phyloP scores from a whole-genome alignment of 2,113 vertebrate species.

The Sinocyclocheilus anophthalmus region DNA sequence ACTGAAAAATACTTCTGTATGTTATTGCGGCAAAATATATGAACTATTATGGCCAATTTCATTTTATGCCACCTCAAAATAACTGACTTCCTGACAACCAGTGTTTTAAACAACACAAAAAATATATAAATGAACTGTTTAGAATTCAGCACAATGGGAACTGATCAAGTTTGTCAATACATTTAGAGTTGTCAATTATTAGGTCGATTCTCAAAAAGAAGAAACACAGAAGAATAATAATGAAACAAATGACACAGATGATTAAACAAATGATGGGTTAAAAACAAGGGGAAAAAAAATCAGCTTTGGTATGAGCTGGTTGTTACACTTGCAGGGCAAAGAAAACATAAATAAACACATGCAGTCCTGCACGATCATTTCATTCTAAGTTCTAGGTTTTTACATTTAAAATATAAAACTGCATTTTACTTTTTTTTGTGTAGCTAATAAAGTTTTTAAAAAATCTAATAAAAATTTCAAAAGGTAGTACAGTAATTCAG shows the following conservation, averaged over 20 bases:
- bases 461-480: not conserved
- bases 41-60: not conserved
- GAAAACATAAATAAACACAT: not conserved
- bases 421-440: not conserved
- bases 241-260: constrained; percentile 36
- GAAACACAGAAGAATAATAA: not conserved
- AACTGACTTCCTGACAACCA: not conserved
- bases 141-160: not conserved
- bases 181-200: not conserved
- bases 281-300: not conserved
- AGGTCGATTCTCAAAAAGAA: not conserved
- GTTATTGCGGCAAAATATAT: not conserved
- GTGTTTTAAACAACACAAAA: not conserved
- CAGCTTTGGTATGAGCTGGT: constrained; percentile 42
- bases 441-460: not conserved
- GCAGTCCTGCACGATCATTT: not conserved
- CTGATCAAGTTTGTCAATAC: not conserved
- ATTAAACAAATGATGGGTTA: constrained; percentile 42
- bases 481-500: not conserved
- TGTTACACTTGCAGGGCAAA: constrained; percentile 30
- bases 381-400: not conserved
- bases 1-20: not conserved
- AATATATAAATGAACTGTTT: not conserved
- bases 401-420: not conserved
- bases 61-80: not conserved